These are phyloP conservation scores for Notolepis coatsorum DNA, from an alignment of 2,797 vertebrate genomes.

Conservation along the genomic window DNA sequence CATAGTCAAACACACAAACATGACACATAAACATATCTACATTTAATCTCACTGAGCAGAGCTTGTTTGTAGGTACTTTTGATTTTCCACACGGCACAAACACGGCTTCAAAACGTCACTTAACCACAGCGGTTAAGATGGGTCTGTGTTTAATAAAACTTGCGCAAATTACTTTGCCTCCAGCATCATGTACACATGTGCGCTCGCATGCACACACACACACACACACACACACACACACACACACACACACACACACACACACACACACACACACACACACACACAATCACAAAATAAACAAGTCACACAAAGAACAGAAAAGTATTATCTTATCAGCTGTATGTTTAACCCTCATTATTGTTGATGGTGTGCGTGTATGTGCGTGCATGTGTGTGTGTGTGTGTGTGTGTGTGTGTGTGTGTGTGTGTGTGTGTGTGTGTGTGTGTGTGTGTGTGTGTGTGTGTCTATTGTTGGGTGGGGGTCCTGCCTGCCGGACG, in stretches of 20 bases:
- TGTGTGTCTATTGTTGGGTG: slow-evolving; percentile 51
- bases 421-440: background rate
- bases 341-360: slow-evolving; percentile 32
- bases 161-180: too few relatives aligned
- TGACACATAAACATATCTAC: too few relatives aligned
- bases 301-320: slow-evolving; percentile 42
- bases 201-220: background rate
- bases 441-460: slow-evolving; percentile 27
- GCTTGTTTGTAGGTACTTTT: too few relatives aligned
- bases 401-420: slow-evolving; percentile 1
- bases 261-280: background rate
- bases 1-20: too few relatives aligned
- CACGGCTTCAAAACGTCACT: too few relatives aligned
- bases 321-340: slow-evolving; percentile 45
- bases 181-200: background rate
- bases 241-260: background rate
- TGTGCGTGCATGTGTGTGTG: background rate
- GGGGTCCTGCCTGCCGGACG: slow-evolving; percentile 38
- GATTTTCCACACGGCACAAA: too few relatives aligned
- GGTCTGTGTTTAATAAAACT: too few relatives aligned
- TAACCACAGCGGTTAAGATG: too few relatives aligned
- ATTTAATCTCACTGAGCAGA: too few relatives aligned
- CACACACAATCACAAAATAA: slow-evolving; percentile 5
- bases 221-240: background rate
- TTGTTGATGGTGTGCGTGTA: slow-evolving; percentile 19